These are phyloP conservation scores for Apodemia hepburni DNA, from an alignment of 2,888 invertebrate species.

Conservation along the genomic window DNA sequence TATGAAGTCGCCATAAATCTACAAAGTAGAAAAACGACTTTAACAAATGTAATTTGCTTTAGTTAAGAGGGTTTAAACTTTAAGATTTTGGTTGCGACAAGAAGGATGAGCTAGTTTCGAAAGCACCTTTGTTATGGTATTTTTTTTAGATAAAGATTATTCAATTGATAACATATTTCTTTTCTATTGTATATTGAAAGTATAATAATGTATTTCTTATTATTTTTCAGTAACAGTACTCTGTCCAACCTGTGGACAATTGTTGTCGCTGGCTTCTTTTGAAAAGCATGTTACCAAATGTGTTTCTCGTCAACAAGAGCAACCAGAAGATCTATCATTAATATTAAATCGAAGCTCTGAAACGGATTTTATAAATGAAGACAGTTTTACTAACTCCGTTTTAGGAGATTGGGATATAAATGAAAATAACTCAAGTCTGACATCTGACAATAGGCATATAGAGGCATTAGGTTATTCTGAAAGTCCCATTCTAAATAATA, in stretches of 20 bases:
- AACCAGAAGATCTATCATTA: slow-evolving; percentile 22
- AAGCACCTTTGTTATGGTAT: too few species aligned
- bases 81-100: too few species aligned
- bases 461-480: neutral
- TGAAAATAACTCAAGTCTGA: slow-evolving; percentile 33
- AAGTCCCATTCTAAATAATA: neutral
- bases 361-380: neutral
- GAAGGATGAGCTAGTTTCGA: too few species aligned
- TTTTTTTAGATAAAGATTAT: too few species aligned
- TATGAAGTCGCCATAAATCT: too few species aligned
- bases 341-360: neutral
- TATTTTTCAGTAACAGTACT: slow-evolving; percentile 30
- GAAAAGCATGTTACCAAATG: slow-evolving; percentile 30
- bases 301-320: slow-evolving; percentile 17
- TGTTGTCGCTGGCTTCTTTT: slow-evolving; percentile 25
- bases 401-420: slow-evolving; percentile 47
- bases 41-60: too few species aligned
- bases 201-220: slow-evolving; percentile 1
- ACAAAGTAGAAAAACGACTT: too few species aligned
- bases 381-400: slow-evolving; percentile 26
- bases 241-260: slow-evolving; percentile 32
- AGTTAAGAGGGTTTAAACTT: too few species aligned
- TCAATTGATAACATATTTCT: too few species aligned
- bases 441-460: neutral
- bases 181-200: neutral